Evolutionary conservation across 2,888 invertebrate genomes (phyloP), one percentile per base, ranked within the genome.

Genomic region (Sialis fuliginosa): DNA sequence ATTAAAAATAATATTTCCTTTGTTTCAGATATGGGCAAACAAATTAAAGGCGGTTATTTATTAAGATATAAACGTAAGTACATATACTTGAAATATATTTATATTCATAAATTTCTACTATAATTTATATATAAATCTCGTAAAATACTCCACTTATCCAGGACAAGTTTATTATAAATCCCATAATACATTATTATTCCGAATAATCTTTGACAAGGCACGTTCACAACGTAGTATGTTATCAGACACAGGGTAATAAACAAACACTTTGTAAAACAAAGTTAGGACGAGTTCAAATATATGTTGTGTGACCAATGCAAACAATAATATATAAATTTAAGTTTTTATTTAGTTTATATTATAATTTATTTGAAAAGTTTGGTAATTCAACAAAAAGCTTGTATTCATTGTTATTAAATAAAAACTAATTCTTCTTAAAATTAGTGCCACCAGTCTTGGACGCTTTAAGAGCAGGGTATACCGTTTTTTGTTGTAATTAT

Each of bases 61-160:
- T 68, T 81, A 47, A 74, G 82, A 52, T 81, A 82, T 61, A 80
- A 80, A 74, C 75, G 83, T 83, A 67, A 80, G 82, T 79, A 56
- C 22, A 37, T 6, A 2, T 22, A 22, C 22, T 22, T 22, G 22
- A 22, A 22, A 22, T 22, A 22, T 22, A 22, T 22, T 2, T 22
- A 4, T 4, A 22, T 22, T 22, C 4, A 22, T 22, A 22, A 2
- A 22, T 22, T 22, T 2, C 2, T 4, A 22, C 4, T 22, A 10
- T 43, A 13, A 33, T 8, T 4, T 6, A 5, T 12, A 5, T 41
- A 13, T 41, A 12, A 7, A 22, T n/a, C 7, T 40, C 2, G 12
- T 13, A 40, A 42, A 6, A 33, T 10, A 42, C 5, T 42, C 33
- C 10, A 42, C 33, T 6, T 42, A 9, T 5, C 42, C 22, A 5